These are phyloP conservation scores for Hartigia nigra DNA, from an alignment of 2,888 invertebrate genomes.

Conservation along the genomic window DNA sequence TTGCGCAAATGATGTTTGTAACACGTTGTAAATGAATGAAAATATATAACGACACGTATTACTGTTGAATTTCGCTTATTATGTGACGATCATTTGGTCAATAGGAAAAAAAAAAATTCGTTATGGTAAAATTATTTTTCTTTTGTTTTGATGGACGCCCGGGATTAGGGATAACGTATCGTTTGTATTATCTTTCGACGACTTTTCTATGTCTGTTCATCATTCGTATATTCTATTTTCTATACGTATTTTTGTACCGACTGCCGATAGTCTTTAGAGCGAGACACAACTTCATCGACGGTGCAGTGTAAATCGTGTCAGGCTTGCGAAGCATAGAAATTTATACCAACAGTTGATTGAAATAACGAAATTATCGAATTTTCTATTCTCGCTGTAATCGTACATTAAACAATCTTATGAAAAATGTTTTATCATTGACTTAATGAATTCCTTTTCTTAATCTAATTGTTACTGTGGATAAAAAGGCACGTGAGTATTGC, in stretches of 20 bases:
- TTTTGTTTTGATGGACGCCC: background rate
- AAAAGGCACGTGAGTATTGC: background rate
- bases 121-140: background rate
- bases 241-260: background rate
- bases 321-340: background rate
- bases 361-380: background rate
- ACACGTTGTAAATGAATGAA: conserved; percentile 51
- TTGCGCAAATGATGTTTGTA: conserved; percentile 52
- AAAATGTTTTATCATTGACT: background rate
- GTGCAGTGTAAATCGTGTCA: background rate
- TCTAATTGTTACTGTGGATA: background rate
- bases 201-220: background rate
- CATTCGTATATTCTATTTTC: background rate
- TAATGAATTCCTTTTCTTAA: background rate
- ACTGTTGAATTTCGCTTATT: conserved; percentile 14
- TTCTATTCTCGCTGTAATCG: background rate
- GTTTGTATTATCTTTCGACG: background rate
- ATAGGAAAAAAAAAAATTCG: background rate
- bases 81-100: background rate
- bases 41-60: conserved; percentile 40
- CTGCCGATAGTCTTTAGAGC: background rate
- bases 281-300: background rate
- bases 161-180: background rate
- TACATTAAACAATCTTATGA: background rate
- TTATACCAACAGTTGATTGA: conserved; percentile 1